Conservation (phyloP, 2,888 invertebrate genomes). For the Tyria jacobaeae region DNA sequence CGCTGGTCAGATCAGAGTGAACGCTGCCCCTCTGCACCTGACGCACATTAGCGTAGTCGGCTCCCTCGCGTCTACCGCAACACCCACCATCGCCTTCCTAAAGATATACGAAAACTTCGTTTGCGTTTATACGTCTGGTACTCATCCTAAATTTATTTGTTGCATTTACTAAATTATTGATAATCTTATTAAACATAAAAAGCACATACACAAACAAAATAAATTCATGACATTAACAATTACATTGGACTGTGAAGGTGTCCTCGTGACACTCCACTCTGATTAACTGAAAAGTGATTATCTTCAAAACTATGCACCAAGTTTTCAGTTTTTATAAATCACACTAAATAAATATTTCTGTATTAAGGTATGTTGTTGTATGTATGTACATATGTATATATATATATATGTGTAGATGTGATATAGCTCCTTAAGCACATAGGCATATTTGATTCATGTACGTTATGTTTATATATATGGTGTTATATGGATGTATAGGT, state of each 20-base stretch:
- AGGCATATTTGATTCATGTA: too few species aligned
- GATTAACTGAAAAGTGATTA: background rate
- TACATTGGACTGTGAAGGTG: background rate
- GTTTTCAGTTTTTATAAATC: too few species aligned
- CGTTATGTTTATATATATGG: too few species aligned
- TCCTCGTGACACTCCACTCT: background rate
- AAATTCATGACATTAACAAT: background rate
- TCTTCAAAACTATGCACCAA: background rate
- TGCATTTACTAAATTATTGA: too few species aligned
- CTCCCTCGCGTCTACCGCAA: slow-evolving; percentile 91
- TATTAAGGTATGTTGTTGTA: too few species aligned
- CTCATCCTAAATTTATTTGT: background rate
- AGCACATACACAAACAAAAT: background rate
- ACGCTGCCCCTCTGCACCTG: slow-evolving; percentile 94
- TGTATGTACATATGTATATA: too few species aligned
- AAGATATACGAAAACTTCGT: slow-evolving; percentile 97
- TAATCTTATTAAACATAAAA: too few species aligned
- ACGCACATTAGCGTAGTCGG: slow-evolving; percentile 95
- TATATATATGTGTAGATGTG: too few species aligned
- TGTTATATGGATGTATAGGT: too few species aligned
- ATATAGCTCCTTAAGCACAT: too few species aligned
- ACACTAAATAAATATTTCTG: too few species aligned
- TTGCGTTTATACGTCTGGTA: slow-evolving; percentile 95
- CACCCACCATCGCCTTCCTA: slow-evolving; percentile 90
- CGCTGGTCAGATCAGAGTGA: slow-evolving; percentile 95